Conservation (phyloP, 1,140 invertebrate species). For the Alviniconcha marisindica region DNA sequence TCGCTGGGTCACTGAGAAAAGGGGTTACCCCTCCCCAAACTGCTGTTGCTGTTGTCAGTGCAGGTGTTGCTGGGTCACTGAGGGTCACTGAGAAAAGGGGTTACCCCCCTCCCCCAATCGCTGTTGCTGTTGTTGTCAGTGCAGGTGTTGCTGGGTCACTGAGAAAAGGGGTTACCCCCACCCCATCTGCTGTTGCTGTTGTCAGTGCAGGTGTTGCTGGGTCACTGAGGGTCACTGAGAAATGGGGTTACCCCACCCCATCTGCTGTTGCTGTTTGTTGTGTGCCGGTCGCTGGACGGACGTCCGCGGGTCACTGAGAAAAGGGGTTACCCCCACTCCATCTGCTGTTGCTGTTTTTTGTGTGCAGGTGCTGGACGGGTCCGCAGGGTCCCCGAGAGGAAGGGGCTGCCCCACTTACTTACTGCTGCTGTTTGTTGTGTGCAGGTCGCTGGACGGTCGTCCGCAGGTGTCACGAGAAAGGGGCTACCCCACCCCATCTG, state of each 20-base stretch:
- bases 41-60: too few species aligned
- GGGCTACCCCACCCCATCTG: too few species aligned
- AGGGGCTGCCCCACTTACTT: slow-evolving; percentile 79
- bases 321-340: slow-evolving; percentile 81
- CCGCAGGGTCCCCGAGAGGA: slow-evolving; percentile 84
- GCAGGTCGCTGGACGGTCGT: slow-evolving; percentile 74
- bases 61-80: too few species aligned
- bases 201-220: not conserved
- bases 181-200: slow-evolving; percentile 36
- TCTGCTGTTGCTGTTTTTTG: not conserved
- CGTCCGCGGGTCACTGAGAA: slow-evolving; percentile 83
- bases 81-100: too few species aligned
- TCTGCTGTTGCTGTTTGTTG: not conserved
- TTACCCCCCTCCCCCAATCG: too few species aligned
- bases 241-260: too few species aligned
- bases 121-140: too few species aligned
- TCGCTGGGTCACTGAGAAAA: too few species aligned
- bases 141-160: too few species aligned
- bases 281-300: slow-evolving; percentile 72
- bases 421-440: slow-evolving; percentile 29
- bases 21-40: too few species aligned
- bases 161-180: too few species aligned
- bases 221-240: too few species aligned
- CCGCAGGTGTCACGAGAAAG: slow-evolving; percentile 86
- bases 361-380: slow-evolving; percentile 73